Conservation (phyloP, 2,888 invertebrate genomes). For the Drosophila barbarae region DNA sequence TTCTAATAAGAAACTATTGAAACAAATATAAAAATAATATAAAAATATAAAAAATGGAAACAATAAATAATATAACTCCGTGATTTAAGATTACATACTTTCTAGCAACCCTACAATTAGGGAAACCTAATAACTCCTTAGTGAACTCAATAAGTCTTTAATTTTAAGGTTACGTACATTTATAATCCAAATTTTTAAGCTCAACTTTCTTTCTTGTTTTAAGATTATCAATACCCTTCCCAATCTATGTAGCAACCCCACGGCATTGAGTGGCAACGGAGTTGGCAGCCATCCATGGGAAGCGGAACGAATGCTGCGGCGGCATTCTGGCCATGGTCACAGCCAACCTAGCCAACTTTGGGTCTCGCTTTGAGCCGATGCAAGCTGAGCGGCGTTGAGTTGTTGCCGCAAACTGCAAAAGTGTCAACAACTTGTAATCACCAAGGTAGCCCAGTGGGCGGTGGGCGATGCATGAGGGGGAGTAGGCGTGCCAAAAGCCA, state of each 20-base stretch:
- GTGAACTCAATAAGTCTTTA: too few relatives aligned
- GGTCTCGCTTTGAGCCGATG: constrained; percentile 54
- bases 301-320: constrained; percentile 36
- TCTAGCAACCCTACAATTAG: too few relatives aligned
- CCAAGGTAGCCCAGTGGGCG: constrained; percentile 32
- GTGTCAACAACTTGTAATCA: constrained; percentile 69
- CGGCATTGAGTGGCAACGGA: constrained; percentile 46
- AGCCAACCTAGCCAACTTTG: constrained; percentile 53
- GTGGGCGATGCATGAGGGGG: background rate
- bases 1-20: too few relatives aligned
- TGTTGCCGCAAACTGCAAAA: constrained; percentile 68
- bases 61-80: too few relatives aligned
- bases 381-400: constrained; percentile 47
- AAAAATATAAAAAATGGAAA: too few relatives aligned
- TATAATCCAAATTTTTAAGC: background rate
- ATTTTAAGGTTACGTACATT: background rate
- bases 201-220: background rate
- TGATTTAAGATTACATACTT: too few relatives aligned
- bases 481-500: constrained; percentile 33
- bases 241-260: constrained; percentile 42
- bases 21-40: too few relatives aligned
- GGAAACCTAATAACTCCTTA: background rate
- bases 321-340: constrained; percentile 58
- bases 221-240: background rate
- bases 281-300: constrained; percentile 57